These are phyloP conservation scores for Leptonema lineaticorne DNA, from an alignment of 1,140 invertebrate genomes.

Conservation along the genomic window DNA sequence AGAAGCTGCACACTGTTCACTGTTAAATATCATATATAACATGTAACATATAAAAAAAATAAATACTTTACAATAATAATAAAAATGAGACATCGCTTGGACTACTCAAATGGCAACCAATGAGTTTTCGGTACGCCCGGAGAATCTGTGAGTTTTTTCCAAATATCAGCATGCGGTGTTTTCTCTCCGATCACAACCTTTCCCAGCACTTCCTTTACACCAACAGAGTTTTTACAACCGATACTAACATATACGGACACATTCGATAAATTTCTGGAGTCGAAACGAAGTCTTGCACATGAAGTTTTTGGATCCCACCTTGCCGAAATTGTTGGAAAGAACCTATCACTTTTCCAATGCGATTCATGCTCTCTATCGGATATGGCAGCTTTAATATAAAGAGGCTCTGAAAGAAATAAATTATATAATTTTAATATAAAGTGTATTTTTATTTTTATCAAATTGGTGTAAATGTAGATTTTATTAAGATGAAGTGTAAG, in stretches of 20 bases:
- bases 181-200: slow-evolving; percentile 54
- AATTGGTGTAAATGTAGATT: not conserved
- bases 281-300: slow-evolving; percentile 51
- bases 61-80: too few relatives aligned
- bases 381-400: slow-evolving; percentile 75
- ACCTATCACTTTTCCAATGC: slow-evolving; percentile 74
- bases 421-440: not conserved
- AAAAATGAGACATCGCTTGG: not conserved
- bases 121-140: slow-evolving; percentile 53
- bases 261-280: slow-evolving; percentile 51
- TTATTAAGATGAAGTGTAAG: not conserved
- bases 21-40: too few relatives aligned
- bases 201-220: slow-evolving; percentile 55
- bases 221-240: slow-evolving; percentile 55
- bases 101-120: slow-evolving; percentile 54
- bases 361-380: slow-evolving; percentile 68
- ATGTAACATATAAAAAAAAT: too few relatives aligned
- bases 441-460: not conserved
- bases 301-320: slow-evolving; percentile 59
- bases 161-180: slow-evolving; percentile 48
- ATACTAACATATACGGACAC: slow-evolving; percentile 55
- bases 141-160: slow-evolving; percentile 49
- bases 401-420: slow-evolving; percentile 54
- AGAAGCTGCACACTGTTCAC: too few relatives aligned
- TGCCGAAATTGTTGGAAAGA: slow-evolving; percentile 66